Base-by-base conservation (phyloP, 2,113 vertebrate genomes). In the Gambusia affinis region DNA sequence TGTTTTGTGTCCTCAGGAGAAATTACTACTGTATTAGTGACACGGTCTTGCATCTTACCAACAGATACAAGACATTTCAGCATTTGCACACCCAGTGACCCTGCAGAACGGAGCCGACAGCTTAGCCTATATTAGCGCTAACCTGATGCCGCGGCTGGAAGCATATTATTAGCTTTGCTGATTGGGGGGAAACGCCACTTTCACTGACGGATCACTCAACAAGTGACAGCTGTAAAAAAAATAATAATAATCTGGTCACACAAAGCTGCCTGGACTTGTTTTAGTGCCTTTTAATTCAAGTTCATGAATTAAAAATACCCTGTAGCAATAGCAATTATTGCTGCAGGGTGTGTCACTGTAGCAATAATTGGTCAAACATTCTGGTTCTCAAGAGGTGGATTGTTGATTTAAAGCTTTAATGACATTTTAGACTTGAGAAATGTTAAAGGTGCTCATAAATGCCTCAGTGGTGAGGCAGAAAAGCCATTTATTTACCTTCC, bases 151-250 rank as follows among this genome's bases (percentile, higher is more conserved):
- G 33, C 4, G 47, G 14, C 57, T 62, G 57, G 61, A 60, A 64
- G 75, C 42, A 47, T 12, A 72, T 86, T 85, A 62, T 83, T 83
- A 90, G 78, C 39, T 1, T 0, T 63, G 64, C 76, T 84, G 72
- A 88, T 70, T 28, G 24, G 2, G 24, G 66, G 12, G 44, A 4
- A 35, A 42, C 1, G 4, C 0, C 42, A 37, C 44, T 70, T 47
- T 17, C 75, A 31, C 35, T 63, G 17, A 2, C 0, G 33, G 42
- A 31, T 57, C 60, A 72, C 6, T 51, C 14, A 42, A 47, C 14
- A 22, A 7, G 62, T 76, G 54, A 54, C 60, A 70, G 60, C 17
- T 64, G 51, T 39, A 1, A 33, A 39, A 39, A 37, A 35, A 37
- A 37, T 10, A 35, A 27, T 27, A 30, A 30, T 3, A 30, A 47